phyloP scores from a whole-genome alignment of 2,888 invertebrate species.

The Nipponacmea schrenckii region DNA sequence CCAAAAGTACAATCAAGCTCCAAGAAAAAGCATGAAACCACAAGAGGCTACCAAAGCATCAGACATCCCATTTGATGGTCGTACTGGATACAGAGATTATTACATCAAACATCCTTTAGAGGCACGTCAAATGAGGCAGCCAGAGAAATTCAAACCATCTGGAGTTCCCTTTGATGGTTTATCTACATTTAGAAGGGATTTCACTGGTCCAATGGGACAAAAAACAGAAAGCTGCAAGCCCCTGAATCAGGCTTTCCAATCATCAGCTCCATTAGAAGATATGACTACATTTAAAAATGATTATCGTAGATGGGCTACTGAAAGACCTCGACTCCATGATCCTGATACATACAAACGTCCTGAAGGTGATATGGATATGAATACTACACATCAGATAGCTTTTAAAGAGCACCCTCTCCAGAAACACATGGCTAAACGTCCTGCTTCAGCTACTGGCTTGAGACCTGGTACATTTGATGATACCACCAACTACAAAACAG shows the following conservation, averaged over 20 bases:
- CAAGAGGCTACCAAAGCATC: constrained; percentile 53
- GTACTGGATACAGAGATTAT: constrained; percentile 62
- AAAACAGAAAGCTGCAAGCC: constrained; percentile 62
- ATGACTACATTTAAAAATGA: constrained; percentile 64
- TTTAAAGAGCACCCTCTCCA: constrained; percentile 55
- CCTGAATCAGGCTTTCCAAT: constrained; percentile 56
- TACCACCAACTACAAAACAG: constrained; percentile 58
- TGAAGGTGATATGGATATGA: constrained; percentile 60
- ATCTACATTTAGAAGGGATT: constrained; percentile 62
- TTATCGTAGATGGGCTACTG: constrained; percentile 54
- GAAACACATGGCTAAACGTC: constrained; percentile 45
- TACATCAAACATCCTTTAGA: constrained; percentile 62
- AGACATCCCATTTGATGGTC: constrained; percentile 61
- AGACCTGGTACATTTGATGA: constrained; percentile 57
- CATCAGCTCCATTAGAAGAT: constrained; percentile 63
- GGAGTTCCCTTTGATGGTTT: constrained; percentile 59
- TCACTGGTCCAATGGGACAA: constrained; percentile 43
- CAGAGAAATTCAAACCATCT: constrained; percentile 53
- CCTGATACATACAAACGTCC: constrained; percentile 60
- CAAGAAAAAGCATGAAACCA: constrained; percentile 60
- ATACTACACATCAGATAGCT: constrained; percentile 60
- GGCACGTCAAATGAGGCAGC: constrained; percentile 34
- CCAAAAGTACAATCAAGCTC: constrained; percentile 48
- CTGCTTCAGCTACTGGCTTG: constrained; percentile 41
- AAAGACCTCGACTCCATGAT: constrained; percentile 52